Base-by-base conservation (phyloP, 2,113 vertebrate genomes). In the Neogale vison region DNA sequence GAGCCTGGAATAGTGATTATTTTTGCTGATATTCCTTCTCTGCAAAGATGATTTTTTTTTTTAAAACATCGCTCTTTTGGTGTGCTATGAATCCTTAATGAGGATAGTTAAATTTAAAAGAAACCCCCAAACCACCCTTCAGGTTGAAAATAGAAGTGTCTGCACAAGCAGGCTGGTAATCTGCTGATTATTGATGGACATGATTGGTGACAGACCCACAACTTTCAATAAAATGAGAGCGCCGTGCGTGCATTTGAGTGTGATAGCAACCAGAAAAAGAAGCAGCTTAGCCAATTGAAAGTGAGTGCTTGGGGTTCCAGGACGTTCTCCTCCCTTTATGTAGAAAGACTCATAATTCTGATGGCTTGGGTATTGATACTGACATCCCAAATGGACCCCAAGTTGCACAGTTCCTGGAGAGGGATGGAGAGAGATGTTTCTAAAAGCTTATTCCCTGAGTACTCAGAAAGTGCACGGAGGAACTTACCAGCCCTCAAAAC, bases 11-110 rank as follows among this genome's bases (percentile, higher is more conserved):
- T 95, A 98, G 97, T 96, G 98, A 98, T 97, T 97, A 97, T 96
- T 98, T 98, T 98, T 97, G 97, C 98, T 98, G 97, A 98, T 96
- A 96, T 69, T 82, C 90, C 95, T 98, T 97, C 97, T 97, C 97
- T 96, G 97, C 97, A 95, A 96, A 97, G 96, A 98, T 96, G 92
- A 93, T 96, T 97, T 97, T 97, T 89, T 50, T 52, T 34, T 52
- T 50, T 12, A 72, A 59, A 97, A 98, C 90, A 95, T 74, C 93
- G 83, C 90, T 97, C 93, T 87, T 96, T 97, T 93, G 96, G 95
- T 96, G 96, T 96, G 96, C 94, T 94, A 82, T 93, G 97, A 97
- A 97, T 98, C 94, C 96, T 96, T 97, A 97, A 96, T 96, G 96
- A 98, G 81, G 88, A 97, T 36, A 85, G 97, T 97, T 96, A 93